These are phyloP conservation scores for Pristis pectinata DNA, from an alignment of 2,797 vertebrate species.

Conservation along the genomic window DNA sequence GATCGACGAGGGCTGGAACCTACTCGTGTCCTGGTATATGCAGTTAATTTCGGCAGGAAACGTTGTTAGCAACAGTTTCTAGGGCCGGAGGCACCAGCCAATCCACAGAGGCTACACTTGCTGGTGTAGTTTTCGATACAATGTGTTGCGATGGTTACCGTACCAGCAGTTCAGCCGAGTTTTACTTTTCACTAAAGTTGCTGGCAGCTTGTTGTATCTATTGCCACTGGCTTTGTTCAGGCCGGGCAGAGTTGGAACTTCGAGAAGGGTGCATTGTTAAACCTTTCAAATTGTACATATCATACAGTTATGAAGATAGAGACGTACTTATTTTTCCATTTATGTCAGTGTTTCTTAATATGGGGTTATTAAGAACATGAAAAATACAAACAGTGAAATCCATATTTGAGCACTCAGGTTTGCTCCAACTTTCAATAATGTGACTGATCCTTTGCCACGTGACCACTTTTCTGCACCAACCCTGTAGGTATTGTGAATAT, in stretches of 20 bases:
- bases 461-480: no score
- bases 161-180: no score
- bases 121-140: neutral
- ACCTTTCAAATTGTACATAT: neutral
- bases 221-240: neutral
- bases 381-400: no score
- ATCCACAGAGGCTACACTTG: neutral
- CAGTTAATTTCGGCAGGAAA: neutral
- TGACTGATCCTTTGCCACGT: no score
- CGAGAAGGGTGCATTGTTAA: neutral
- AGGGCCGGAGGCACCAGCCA: neutral
- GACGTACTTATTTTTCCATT: neutral
- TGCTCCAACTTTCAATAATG: no score
- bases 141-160: neutral
- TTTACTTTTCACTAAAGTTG: neutral
- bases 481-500: no score
- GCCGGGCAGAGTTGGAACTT: neutral
- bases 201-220: neutral
- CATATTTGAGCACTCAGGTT: no score
- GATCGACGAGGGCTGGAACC: neutral
- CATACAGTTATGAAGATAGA: neutral
- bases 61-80: slow-evolving; percentile 33
- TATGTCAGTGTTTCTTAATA: neutral
- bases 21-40: neutral
- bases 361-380: no score